These are phyloP conservation scores for Axea sp. DNA, from an alignment of 2,888 invertebrate genomes.

Conservation along the genomic window DNA sequence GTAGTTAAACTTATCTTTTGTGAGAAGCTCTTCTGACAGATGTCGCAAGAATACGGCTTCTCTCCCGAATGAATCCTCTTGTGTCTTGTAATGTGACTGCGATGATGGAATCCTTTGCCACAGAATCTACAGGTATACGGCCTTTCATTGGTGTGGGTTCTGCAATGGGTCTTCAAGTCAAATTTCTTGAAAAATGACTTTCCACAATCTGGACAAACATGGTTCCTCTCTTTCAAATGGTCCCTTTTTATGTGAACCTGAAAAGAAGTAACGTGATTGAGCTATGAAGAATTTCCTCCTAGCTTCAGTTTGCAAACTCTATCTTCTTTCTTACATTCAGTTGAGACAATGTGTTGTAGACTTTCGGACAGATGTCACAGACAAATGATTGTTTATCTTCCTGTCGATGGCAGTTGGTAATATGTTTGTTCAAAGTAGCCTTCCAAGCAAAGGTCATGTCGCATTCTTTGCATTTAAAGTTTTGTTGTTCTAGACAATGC, in stretches of 20 bases:
- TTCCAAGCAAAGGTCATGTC: constrained; percentile 77
- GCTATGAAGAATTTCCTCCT: background rate
- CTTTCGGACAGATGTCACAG: constrained; percentile 75
- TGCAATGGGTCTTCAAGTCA: constrained; percentile 76
- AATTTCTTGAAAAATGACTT: constrained; percentile 78
- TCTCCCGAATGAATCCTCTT: constrained; percentile 75
- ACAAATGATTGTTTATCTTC: constrained; percentile 73
- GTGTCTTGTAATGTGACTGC: constrained; percentile 77
- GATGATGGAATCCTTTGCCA: constrained; percentile 76
- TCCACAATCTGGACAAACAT: constrained; percentile 73
- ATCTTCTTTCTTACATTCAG: constrained; percentile 71
- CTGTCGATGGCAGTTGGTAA: constrained; percentile 71
- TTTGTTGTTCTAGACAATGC: constrained; percentile 75
- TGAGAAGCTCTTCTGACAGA: constrained; percentile 72
- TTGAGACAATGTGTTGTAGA: constrained; percentile 74
- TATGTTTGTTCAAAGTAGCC: constrained; percentile 77
- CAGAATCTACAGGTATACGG: constrained; percentile 77
- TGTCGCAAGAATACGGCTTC: constrained; percentile 71
- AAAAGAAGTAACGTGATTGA: constrained; percentile 1
- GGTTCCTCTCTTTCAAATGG: constrained; percentile 75
- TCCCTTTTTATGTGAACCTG: constrained; percentile 78
- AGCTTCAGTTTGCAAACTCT: background rate
- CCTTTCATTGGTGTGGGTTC: constrained; percentile 77
- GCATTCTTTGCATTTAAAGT: constrained; percentile 75
- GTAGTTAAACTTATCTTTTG: constrained; percentile 71